Conservation (phyloP, 2,797 vertebrate species). For the Knipowitschia caucasica region DNA sequence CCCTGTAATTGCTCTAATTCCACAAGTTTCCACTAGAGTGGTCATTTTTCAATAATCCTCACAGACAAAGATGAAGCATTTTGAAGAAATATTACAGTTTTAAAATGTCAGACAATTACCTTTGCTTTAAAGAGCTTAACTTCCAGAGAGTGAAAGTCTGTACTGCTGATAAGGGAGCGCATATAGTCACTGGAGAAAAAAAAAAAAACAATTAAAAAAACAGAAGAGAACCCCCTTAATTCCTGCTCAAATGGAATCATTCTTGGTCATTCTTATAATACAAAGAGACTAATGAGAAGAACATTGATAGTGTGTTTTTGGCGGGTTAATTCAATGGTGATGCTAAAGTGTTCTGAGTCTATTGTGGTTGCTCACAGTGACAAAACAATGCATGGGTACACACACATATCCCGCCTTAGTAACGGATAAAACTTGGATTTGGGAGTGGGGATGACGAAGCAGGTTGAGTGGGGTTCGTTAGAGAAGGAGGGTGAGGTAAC, state of each 20-base stretch:
- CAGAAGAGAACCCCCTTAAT: background rate
- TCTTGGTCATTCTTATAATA: background rate
- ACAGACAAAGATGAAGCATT: conserved; percentile 22
- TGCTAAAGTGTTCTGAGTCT: conserved; percentile 96
- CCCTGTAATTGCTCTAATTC: conserved; percentile 65
- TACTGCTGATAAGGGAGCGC: conserved; percentile 65
- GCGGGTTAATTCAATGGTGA: conserved; percentile 80
- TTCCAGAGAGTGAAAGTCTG: conserved; percentile 72
- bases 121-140: conserved; percentile 74
- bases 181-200: conserved; percentile 66
- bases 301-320: conserved; percentile 61
- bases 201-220: background rate
- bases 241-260: background rate
- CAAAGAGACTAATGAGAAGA: conserved; percentile 1
- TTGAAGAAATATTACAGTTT: conserved; percentile 12
- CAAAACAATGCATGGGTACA: conserved; percentile 90
- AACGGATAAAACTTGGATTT: conserved; percentile 90
- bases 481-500: conserved; percentile 36
- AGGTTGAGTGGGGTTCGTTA: conserved; percentile 25
- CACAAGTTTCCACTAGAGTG: conserved; percentile 67
- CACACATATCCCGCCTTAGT: conserved; percentile 88
- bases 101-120: conserved; percentile 40
- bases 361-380: conserved; percentile 97
- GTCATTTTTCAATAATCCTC: conserved; percentile 68
- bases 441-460: conserved; percentile 20